phyloP scores from a whole-genome alignment of 1,140 invertebrate species.

The Caenorhabditis brenneri region DNA sequence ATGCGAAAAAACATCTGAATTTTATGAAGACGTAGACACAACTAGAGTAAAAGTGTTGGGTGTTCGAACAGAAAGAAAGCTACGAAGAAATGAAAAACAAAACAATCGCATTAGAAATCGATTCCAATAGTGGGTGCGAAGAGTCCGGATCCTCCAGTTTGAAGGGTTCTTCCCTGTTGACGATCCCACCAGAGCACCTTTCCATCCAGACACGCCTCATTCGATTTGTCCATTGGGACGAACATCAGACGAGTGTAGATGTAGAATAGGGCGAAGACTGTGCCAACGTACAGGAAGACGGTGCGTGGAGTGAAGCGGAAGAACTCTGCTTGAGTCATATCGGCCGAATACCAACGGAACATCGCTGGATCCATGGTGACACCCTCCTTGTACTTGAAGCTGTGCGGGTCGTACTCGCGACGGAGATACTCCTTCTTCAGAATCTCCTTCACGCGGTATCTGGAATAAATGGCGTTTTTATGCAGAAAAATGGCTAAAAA shows the following conservation, averaged over 20 bases:
- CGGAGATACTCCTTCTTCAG: conserved; percentile 70
- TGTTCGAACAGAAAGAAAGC: background rate
- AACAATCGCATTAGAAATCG: conserved; percentile 56
- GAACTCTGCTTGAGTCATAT: conserved; percentile 69
- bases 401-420: conserved; percentile 68
- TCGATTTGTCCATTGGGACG: conserved; percentile 56
- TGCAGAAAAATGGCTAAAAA: too few relatives aligned
- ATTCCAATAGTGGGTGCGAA: conserved; percentile 59
- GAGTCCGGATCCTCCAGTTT: conserved; percentile 60
- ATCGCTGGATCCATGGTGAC: conserved; percentile 69
- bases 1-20: background rate
- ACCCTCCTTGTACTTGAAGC: conserved; percentile 71
- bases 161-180: conserved; percentile 54
- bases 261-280: conserved; percentile 60
- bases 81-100: background rate
- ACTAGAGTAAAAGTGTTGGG: background rate
- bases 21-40: background rate
- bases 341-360: conserved; percentile 71
- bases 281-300: conserved; percentile 65
- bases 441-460: conserved; percentile 71
- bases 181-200: conserved; percentile 70
- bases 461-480: conserved; percentile 58
- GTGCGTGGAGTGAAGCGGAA: conserved; percentile 66
- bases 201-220: conserved; percentile 64
- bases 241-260: conserved; percentile 61